These are phyloP conservation scores for Echinarachnius parma DNA, from an alignment of 53 echinoderm and acorn worm species.

Conservation along the genomic window DNA sequence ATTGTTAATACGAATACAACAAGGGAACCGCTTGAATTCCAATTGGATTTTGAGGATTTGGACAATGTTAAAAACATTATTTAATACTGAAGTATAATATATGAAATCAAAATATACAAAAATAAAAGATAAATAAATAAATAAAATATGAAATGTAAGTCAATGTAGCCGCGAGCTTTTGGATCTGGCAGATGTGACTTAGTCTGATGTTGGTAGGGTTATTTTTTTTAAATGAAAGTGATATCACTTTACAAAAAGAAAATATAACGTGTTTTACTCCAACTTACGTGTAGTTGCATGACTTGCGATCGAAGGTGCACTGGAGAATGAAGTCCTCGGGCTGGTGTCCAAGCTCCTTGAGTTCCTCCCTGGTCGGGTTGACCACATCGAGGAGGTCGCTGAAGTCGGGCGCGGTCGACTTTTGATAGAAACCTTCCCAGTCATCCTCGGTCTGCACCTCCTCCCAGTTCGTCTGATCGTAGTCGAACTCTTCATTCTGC, in stretches of 20 bases:
- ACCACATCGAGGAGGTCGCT: constrained; percentile 66
- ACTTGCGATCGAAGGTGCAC: constrained; percentile 74
- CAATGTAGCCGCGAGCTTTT: no score
- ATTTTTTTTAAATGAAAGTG: neutral
- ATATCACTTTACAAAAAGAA: neutral
- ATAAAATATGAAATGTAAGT: no score
- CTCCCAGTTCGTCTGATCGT: constrained; percentile 55
- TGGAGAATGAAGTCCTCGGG: constrained; percentile 69
- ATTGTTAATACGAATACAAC: no score
- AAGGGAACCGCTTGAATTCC: no score
- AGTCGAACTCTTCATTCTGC: constrained; percentile 35
- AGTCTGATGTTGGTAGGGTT: no score
- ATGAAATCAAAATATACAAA: no score
- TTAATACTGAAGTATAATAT: no score
- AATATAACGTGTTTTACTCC: no score
- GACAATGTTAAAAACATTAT: no score
- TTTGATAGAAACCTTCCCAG: constrained; percentile 68
- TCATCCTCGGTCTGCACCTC: constrained; percentile 47
- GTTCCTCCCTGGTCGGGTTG: constrained; percentile 71
- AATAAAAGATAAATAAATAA: no score
- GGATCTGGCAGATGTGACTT: no score
- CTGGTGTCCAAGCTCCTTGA: constrained; percentile 73
- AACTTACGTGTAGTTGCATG: constrained; percentile 72
- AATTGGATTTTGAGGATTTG: no score
- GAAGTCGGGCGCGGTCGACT: constrained; percentile 60